These are phyloP conservation scores for Macheiramphus alcinus DNA, from an alignment of 2,113 vertebrate genomes.

Conservation along the genomic window DNA sequence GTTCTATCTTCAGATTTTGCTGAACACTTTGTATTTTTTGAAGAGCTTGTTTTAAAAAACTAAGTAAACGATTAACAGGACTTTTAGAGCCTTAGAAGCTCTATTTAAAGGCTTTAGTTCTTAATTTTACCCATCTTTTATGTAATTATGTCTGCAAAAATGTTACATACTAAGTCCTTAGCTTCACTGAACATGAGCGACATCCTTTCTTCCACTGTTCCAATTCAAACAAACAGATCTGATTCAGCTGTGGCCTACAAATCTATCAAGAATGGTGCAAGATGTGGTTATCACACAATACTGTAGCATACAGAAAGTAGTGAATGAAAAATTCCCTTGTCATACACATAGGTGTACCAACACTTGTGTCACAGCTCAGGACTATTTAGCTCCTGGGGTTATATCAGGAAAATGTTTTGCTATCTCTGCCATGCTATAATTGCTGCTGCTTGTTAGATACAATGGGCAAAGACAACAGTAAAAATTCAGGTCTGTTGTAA, in stretches of 20 bases:
- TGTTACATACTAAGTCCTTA: neutral
- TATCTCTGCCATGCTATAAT: neutral
- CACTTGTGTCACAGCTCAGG: neutral
- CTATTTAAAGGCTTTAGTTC: neutral
- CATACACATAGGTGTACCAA: fast-evolving
- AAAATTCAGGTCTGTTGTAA: neutral
- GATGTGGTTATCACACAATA: neutral
- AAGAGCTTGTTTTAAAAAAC: neutral
- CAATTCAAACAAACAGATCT: neutral
- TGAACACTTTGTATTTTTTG: neutral
- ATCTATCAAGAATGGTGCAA: neutral
- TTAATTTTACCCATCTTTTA: neutral
- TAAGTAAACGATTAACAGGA: neutral
- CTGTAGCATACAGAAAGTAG: neutral
- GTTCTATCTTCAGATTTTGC: neutral
- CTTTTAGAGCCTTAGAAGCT: neutral
- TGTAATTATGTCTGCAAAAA: neutral
- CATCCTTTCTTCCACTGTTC: neutral
- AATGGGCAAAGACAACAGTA: neutral
- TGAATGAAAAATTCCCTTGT: neutral
- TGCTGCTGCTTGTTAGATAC: neutral
- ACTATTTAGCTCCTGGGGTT: neutral
- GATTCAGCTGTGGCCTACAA: neutral
- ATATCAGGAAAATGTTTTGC: neutral
- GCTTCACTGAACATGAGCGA: neutral